Evolutionary conservation across 2,888 invertebrate genomes (phyloP).

Genomic region (Orthosia gothica): DNA sequence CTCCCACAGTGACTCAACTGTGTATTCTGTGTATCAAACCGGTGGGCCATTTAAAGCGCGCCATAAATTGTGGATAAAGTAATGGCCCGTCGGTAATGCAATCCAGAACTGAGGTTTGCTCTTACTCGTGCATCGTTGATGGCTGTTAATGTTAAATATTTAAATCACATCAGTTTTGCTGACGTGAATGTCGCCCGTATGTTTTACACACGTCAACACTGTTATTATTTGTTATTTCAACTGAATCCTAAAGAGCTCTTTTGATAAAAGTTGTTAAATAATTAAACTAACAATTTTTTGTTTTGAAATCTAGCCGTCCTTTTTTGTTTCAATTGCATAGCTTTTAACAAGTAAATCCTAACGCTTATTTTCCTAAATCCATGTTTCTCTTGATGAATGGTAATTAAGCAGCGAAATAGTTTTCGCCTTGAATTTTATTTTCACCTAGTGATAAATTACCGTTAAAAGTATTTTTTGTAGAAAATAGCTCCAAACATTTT

Average conservation of each 20-base stretch:
- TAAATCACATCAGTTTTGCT: constrained; percentile 14
- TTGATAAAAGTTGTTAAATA: neutral
- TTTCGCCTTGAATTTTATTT: constrained; percentile 32
- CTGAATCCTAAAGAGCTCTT: neutral
- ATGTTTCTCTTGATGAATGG: constrained; percentile 29
- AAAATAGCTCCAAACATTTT: constrained; percentile 34
- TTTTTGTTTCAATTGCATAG: constrained; percentile 16
- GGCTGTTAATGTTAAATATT: constrained; percentile 8
- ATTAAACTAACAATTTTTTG: neutral
- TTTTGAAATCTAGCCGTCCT: neutral
- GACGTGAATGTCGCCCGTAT: neutral
- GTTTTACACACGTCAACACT: neutral
- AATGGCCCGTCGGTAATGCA: constrained; percentile 4
- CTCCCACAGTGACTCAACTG: constrained; percentile 37
- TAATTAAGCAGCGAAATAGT: constrained; percentile 36
- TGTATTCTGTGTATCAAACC: neutral
- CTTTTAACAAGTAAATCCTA: constrained; percentile 7
- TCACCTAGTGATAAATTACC: constrained; percentile 36
- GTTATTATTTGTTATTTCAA: neutral
- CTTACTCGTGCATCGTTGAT: neutral
- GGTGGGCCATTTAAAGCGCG: constrained; percentile 1
- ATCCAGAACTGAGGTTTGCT: neutral
- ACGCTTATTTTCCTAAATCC: constrained; percentile 23
- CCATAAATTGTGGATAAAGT: constrained; percentile 10
- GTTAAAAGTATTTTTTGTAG: constrained; percentile 28